Percentiles rank a stretch among this genome's conserved stretches.
phyloP scores from a whole-genome alignment of 2,797 vertebrate species.

The Antrozous pallidus region DNA sequence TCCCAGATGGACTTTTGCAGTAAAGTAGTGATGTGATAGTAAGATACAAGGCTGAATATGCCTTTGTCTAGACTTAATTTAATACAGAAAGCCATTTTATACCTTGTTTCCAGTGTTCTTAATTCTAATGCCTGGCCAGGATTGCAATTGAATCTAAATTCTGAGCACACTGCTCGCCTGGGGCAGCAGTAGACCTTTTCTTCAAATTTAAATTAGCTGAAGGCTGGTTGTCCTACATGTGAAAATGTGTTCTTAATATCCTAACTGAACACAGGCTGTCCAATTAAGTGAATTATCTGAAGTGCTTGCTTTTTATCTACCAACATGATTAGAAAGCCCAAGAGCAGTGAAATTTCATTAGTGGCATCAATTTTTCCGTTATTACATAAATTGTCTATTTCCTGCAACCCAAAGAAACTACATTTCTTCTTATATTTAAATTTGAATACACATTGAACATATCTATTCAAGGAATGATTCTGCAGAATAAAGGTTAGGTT shows the following conservation, averaged over 20 bases:
- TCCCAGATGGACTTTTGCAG: neutral
- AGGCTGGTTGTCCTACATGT: conserved; percentile 65
- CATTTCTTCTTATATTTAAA: conserved; percentile 46
- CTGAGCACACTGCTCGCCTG: conserved; percentile 66
- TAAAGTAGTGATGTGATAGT: neutral
- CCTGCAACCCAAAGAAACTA: conserved; percentile 6
- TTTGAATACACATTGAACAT: conserved; percentile 8
- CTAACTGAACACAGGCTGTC: conserved; percentile 70
- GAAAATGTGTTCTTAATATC: conserved; percentile 62
- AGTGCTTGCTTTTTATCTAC: conserved; percentile 51
- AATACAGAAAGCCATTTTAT: conserved; percentile 71
- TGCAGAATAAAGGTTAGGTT: conserved; percentile 23
- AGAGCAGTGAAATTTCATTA: conserved; percentile 50
- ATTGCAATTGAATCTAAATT: conserved; percentile 30
- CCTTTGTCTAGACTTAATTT: conserved; percentile 61
- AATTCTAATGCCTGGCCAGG: neutral
- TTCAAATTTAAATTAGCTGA: conserved; percentile 48
- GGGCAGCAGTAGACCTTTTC: conserved; percentile 79
- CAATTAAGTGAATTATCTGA: conserved; percentile 71
- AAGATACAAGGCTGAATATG: neutral
- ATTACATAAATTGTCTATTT: conserved; percentile 40
- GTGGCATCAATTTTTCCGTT: conserved; percentile 35
- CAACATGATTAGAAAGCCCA: conserved; percentile 46
- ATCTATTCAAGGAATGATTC: conserved; percentile 23
- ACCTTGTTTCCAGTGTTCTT: conserved; percentile 62